A percentile compares a stretch with the other conserved stretches of the same genome.
phyloP scores from a whole-genome alignment of 2,113 vertebrate species.

The Chauna torquata region DNA sequence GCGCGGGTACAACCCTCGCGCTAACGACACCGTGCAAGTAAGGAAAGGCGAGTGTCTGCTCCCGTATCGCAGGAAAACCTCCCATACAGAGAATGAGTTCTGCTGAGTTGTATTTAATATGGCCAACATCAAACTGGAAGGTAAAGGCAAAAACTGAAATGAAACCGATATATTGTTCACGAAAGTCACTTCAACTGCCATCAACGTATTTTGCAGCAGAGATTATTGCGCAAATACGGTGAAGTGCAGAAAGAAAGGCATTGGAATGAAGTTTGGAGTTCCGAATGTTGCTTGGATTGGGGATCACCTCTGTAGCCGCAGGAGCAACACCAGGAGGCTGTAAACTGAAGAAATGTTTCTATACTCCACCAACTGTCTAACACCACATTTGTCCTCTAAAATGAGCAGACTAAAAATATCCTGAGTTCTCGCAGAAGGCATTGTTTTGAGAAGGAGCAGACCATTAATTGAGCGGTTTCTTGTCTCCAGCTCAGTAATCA shows the following conservation, averaged over 20 bases:
- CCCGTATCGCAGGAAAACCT: neutral
- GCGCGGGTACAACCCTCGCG: neutral
- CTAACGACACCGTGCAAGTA: accelerated
- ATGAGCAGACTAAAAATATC: neutral
- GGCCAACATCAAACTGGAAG: neutral
- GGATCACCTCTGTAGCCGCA: neutral
- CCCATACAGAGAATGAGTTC: neutral
- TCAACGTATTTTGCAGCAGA: neutral
- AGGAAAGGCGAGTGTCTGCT: neutral
- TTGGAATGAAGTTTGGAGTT: neutral
- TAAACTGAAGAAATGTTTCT: neutral
- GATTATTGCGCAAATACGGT: accelerated
- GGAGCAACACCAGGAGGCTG: neutral
- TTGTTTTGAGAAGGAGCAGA: neutral
- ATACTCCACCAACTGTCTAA: neutral
- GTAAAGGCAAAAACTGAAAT: neutral
- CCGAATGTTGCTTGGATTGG: accelerated
- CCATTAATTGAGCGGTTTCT: neutral
- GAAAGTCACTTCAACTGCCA: accelerated
- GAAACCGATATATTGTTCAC: accelerated
- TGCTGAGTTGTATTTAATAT: accelerated
- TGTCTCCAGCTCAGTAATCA: neutral
- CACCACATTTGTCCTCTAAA: neutral
- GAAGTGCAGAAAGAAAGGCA: neutral
- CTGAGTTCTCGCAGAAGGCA: neutral